These are phyloP conservation scores for Monopis laevigella DNA, from an alignment of 2,888 invertebrate genomes.

Conservation along the genomic window DNA sequence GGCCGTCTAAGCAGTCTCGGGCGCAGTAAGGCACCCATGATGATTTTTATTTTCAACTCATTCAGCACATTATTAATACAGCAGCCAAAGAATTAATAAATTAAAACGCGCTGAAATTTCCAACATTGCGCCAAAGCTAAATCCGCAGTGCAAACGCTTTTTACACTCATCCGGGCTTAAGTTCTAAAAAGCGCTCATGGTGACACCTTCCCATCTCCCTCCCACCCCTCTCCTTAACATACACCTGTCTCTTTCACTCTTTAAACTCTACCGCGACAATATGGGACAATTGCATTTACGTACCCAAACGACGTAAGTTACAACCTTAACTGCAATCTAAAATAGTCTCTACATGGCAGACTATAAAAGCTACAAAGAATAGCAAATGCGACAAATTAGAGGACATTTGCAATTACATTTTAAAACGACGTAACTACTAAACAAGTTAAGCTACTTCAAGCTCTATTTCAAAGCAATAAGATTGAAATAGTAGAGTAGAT, in stretches of 20 bases:
- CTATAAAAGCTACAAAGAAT: constrained; percentile 3
- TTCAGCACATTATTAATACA: too few species aligned
- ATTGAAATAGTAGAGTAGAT: constrained; percentile 22
- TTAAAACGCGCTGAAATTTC: constrained; percentile 1
- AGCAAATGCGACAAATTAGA: constrained; percentile 55
- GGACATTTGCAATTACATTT: constrained; percentile 36
- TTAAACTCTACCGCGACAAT: constrained; percentile 39
- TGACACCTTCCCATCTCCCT: constrained; percentile 60
- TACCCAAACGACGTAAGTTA: constrained; percentile 2
- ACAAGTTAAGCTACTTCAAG: constrained; percentile 20
- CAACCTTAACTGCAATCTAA: neutral
- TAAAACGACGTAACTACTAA: constrained; percentile 30
- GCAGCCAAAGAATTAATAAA: too few species aligned
- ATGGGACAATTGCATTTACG: constrained; percentile 10
- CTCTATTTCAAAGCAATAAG: too few species aligned
- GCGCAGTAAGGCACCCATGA: too few species aligned
- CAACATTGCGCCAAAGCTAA: constrained; percentile 22
- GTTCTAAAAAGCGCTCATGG: constrained; percentile 56
- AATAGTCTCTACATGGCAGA: neutral
- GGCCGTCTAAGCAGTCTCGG: too few species aligned
- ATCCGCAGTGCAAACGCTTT: constrained; percentile 38
- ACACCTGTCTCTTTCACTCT: constrained; percentile 46
- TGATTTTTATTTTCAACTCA: too few species aligned
- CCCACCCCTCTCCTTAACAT: constrained; percentile 36
- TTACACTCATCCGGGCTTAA: constrained; percentile 44